These are phyloP conservation scores for Agriopis aurantiaria DNA, from an alignment of 2,888 invertebrate species.

Conservation along the genomic window DNA sequence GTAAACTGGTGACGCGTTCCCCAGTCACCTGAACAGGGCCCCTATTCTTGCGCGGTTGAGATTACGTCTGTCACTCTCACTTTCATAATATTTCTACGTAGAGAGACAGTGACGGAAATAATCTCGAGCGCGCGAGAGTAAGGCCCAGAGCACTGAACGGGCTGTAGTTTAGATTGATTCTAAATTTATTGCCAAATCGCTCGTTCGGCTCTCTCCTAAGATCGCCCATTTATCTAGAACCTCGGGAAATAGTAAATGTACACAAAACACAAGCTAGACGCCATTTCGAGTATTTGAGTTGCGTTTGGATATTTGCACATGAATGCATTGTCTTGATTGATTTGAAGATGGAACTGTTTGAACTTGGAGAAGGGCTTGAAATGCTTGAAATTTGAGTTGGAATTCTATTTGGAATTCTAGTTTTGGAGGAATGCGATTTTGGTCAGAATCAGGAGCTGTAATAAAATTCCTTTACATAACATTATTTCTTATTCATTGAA, in stretches of 20 bases:
- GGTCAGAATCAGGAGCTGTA: not conserved
- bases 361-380: slow-evolving; percentile 2
- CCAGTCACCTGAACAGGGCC: slow-evolving; percentile 41
- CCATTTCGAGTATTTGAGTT: slow-evolving; percentile 42
- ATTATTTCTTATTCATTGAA: too few relatives aligned
- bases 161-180: slow-evolving; percentile 71
- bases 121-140: too few relatives aligned
- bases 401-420: not conserved
- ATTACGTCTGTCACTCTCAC: too few relatives aligned
- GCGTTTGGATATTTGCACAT: slow-evolving; percentile 41
- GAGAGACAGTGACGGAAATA: too few relatives aligned
- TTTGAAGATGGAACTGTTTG: slow-evolving; percentile 29
- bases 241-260: slow-evolving; percentile 44
- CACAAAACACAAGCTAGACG: slow-evolving; percentile 34
- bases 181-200: slow-evolving; percentile 77
- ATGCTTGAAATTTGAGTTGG: slow-evolving; percentile 8
- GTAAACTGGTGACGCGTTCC: slow-evolving; percentile 18
- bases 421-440: not conserved
- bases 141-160: slow-evolving; percentile 38
- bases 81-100: too few relatives aligned
- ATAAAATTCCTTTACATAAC: too few relatives aligned
- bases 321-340: slow-evolving; percentile 44
- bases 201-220: slow-evolving; percentile 71
- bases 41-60: slow-evolving; percentile 4
- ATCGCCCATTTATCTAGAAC: slow-evolving; percentile 72